Base-by-base conservation (phyloP, 2,113 vertebrate genomes). In the Campylomormyrus numenius region DNA sequence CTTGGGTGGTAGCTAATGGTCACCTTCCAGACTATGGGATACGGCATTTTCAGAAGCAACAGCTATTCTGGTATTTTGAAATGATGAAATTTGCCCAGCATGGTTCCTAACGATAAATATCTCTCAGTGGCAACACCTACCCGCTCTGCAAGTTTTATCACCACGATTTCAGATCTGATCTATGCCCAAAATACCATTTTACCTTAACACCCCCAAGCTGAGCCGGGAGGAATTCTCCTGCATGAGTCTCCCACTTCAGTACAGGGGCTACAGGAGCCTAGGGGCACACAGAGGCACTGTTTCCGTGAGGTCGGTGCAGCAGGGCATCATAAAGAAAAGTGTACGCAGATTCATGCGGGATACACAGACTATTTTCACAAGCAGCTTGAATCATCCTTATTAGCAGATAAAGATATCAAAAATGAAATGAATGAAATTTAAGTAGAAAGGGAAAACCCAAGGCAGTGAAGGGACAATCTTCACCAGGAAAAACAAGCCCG, bases 321-420 rank as follows among this genome's bases (percentile, higher is more conserved):
- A 15, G 31, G 1, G 3, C 31, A 17, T 11, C n/a, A 10, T 74
- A 5, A 31, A 31, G 62, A 74, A 31, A 5, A 35, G 66, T 74
- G 66, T 6, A 74, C 11, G 9, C 31, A 74, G 27, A 17, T 15
- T 4, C 66, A 74, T 5, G 66, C 66, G 27, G 27, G 27, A 5
- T 3, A 35, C 39, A 84, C 13, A 46, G 24, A 42, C 89, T 17
- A 9, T 53, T 86, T 88, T 85, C 49, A 87, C 87, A 85, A 46
- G 87, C 8, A 1, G 56, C 77, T 49, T 15, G 56, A 62, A 85
- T 88, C 87, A 88, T 90, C 77, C 49, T 77, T 6, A 87, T 89
- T 88, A 88, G 53, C 11, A 24, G 84, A n/a, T 27, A 35, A 89
- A 31, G 10, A 35, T 5, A 15, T 35, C 10, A 88, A 89, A 85